A percentile compares a stretch with the other conserved stretches of the same genome.
phyloP scores from a whole-genome alignment of 2,888 invertebrate species.

The Siphlonurus alternatus region DNA sequence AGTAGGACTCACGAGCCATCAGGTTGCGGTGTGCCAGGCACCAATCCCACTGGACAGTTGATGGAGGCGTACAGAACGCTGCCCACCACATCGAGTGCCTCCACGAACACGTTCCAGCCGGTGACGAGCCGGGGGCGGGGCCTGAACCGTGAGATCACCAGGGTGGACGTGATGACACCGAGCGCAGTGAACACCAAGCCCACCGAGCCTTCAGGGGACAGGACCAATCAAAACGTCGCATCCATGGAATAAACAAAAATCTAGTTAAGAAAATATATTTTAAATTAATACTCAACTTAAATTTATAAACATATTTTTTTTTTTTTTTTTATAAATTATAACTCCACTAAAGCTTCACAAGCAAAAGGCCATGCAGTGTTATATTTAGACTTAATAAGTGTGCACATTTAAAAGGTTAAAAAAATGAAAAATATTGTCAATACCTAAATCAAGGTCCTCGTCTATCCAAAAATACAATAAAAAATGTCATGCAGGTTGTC shows the following conservation, averaged over 20 bases:
- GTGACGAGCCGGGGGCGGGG: conserved; percentile 20
- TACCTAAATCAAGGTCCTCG: too few species aligned
- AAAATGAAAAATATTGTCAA: too few species aligned
- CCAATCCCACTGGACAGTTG: conserved; percentile 4
- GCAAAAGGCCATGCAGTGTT: too few species aligned
- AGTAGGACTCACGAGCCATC: conserved; percentile 7
- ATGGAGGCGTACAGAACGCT: not conserved
- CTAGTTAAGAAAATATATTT: too few species aligned
- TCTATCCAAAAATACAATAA: too few species aligned
- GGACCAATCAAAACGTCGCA: too few species aligned
- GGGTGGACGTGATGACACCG: conserved; percentile 19
- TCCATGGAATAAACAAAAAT: too few species aligned
- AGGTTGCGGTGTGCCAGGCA: conserved; percentile 14
- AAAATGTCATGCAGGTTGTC: too few species aligned
- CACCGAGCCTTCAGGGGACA: conserved; percentile 17
- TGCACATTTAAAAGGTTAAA: not conserved
- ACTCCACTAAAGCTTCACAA: too few species aligned
- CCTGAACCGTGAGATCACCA: conserved; percentile 20
- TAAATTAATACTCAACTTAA: not conserved
- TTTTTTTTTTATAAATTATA: not conserved
- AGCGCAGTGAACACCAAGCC: conserved; percentile 21
- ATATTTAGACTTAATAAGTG: too few species aligned
- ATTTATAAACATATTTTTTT: not conserved
- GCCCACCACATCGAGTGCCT: not conserved
- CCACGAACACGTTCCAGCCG: conserved; percentile 20